Evolutionary conservation across 2,888 invertebrate species (phyloP).

Genomic region (Tipula vernalis): DNA sequence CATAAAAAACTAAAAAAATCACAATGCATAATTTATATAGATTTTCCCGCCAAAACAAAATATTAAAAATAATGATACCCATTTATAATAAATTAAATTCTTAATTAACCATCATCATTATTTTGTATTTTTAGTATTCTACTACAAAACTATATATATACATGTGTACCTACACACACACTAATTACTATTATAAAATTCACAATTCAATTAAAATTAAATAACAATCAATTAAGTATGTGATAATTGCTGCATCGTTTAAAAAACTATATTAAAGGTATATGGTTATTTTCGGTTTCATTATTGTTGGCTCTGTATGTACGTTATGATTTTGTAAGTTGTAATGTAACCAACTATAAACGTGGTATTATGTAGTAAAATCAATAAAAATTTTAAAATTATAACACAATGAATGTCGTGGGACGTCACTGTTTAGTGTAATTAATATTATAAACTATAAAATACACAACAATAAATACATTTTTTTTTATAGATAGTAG

Average conservation of each 20-base stretch:
- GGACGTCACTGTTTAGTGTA: background rate
- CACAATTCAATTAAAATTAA: conserved; percentile 4
- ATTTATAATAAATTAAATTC: background rate
- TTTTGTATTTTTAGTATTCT: background rate
- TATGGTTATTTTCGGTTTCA: background rate
- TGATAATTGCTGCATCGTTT: conserved; percentile 4
- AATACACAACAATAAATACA: background rate
- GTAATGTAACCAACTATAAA: background rate
- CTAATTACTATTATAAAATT: background rate
- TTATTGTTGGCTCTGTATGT: background rate
- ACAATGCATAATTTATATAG: background rate
- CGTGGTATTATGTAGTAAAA: background rate
- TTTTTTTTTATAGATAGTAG: background rate
- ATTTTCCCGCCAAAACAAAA: background rate
- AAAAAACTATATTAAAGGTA: background rate
- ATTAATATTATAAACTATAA: background rate
- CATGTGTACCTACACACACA: background rate
- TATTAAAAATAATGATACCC: background rate
- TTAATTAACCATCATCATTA: background rate
- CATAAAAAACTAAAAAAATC: background rate
- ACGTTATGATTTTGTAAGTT: background rate
- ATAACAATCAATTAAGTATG: background rate
- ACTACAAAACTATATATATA: background rate
- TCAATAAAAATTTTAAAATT: background rate
- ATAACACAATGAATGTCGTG: background rate